Base-by-base conservation (phyloP, 2,113 vertebrate genomes). In the Pygoscelis antarcticus region DNA sequence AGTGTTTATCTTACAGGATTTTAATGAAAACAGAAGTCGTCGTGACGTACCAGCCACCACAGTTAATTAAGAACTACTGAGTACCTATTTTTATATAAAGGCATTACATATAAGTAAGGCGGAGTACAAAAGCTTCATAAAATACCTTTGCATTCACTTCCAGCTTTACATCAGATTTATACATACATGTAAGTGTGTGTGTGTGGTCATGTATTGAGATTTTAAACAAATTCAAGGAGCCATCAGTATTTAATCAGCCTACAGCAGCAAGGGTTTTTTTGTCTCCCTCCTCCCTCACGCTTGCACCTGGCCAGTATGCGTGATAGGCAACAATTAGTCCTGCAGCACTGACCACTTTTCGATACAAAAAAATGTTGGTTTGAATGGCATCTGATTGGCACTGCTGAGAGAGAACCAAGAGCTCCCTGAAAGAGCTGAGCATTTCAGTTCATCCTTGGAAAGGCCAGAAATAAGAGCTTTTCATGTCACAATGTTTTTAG, bases 321-420 rank as follows among this genome's bases (percentile, higher is more conserved):
- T 38, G 71, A 88, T 17, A 70, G 83, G 55, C 80, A 72, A 23
- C 38, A 88, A 85, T 92, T 89, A 86, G 71, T 66, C 58, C 80
- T 87, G 93, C 91, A 82, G 92, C 44, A 77, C 34, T 80, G 81
- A 62, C 74, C 87, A 46, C 36, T 87, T 34, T 46, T n/a, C 83
- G 51, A 3, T 6, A 84, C 8, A 91, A 52, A 75, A 52, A 57
- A 70, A 7, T 1, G 27, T 34, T 64, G 49, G 44, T 75, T 72
- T 93, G 83, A 91, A 95, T 96, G 87, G 84, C 70, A 90, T 52
- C 66, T 96, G 83, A 95, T 89, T 87, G 80, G 92, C 76, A 71
- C 61, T 25, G 64, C 83, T 82, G 94, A 89, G 94, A 84, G 60
- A 79, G 66, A 84, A 69, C 60, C 78, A 49, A 47, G 78, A 58